Evolutionary conservation across 2,888 invertebrate species (phyloP), one percentile per base, ranked within the genome.

Genomic region (Hedychridium roseum): DNA sequence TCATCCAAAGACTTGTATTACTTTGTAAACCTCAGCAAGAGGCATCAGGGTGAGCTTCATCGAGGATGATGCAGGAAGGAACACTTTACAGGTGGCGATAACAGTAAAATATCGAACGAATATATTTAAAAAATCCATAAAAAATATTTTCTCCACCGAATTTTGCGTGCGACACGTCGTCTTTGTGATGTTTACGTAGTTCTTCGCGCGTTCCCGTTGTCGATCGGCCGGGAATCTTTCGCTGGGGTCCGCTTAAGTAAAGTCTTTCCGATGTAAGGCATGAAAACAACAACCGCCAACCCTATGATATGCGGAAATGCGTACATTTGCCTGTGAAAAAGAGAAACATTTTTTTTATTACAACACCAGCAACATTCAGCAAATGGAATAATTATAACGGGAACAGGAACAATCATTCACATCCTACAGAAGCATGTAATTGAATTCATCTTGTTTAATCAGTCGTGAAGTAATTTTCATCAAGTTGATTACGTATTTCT

Each of bases 251-350:
- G 5, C 9, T 5, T 23, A 9, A 23, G 9, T 6, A 9, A 23
- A 23, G 5, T 23, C 21, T 20, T 45, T n/a, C 23, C 32, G 9
- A 15, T 52, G 40, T 45, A 42, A 11, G 77, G 75, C 58, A 72
- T 47, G 28, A 74, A 40, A 38, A 68, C 30, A 28, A 77, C 60
- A 20, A 71, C 71, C 30, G 62, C 58, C 50, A 78, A 42, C 42
- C 73, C 71, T 51, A 75, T 50, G 34, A 76, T 43, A 50, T 78
- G 76, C 40, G 73, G 73, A 38, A 70, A 55, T 59, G 78, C 68
- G 68, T 76, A 77, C 70, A 76, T 61, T 37, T 70, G 64, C 67
- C 78, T 78, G 41, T 14, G 57, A 62, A 42, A 14, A 4, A 9
- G 18, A n/a, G 15, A 23, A 9, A 42, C 11, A n/a, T n/a, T n/a